These are phyloP conservation scores for Mustela nigripes DNA, from an alignment of 2,113 vertebrate species.

Conservation along the genomic window DNA sequence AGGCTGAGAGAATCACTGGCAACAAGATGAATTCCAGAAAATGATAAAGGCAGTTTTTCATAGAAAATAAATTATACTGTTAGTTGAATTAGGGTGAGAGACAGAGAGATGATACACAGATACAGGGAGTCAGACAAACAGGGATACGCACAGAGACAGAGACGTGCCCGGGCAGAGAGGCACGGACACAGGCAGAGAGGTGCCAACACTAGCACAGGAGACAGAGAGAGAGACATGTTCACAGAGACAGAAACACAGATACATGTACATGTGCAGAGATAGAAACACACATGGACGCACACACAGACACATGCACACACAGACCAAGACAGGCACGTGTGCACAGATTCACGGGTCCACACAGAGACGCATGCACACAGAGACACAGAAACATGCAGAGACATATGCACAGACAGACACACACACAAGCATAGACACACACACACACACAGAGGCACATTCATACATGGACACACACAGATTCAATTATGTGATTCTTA, in stretches of 20 bases:
- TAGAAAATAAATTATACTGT: background rate
- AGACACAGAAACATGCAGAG: too few species aligned
- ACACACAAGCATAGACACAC: background rate
- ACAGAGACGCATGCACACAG: background rate
- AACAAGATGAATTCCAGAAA: background rate
- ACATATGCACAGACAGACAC: too few species aligned
- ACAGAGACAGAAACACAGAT: background rate
- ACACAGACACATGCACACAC: too few species aligned
- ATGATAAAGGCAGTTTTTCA: background rate
- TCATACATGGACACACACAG: background rate
- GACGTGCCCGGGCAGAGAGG: background rate
- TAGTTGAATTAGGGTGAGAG: background rate
- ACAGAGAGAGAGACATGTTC: too few species aligned
- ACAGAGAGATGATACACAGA: background rate
- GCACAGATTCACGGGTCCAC: background rate
- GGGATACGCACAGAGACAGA: background rate
- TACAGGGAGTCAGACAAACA: too few species aligned
- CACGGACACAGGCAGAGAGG: background rate
- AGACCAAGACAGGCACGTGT: background rate
- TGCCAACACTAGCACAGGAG: too few species aligned
- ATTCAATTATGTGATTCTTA: background rate
- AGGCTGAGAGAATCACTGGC: background rate
- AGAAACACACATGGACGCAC: background rate
- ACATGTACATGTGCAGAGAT: background rate
- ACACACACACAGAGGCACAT: background rate